Percentiles rank a stretch among this genome's conserved stretches.
Conservation (phyloP, 2,113 vertebrate genomes). For the Corapipo altera region DNA sequence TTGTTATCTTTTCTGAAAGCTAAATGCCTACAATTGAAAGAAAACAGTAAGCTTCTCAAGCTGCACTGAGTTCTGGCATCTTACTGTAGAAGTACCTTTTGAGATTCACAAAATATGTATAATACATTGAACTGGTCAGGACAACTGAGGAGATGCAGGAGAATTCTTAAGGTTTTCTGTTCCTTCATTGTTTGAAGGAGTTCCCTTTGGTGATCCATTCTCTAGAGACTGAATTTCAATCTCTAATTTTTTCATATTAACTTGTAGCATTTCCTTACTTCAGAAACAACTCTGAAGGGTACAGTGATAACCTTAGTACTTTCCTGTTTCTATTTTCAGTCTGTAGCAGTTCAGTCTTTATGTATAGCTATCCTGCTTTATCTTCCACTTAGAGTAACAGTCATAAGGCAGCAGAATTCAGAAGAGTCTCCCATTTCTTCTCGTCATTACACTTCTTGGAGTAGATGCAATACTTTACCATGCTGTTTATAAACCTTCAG, state of each 20-base stretch:
- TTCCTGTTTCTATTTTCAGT: neutral
- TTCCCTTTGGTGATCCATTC: neutral
- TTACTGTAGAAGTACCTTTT: neutral
- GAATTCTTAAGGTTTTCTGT: neutral
- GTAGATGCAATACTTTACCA: constrained; percentile 46
- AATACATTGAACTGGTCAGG: neutral
- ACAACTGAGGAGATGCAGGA: neutral
- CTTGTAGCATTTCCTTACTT: neutral
- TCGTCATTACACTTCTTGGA: constrained; percentile 44
- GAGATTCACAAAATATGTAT: neutral
- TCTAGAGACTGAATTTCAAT: neutral
- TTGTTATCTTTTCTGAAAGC: neutral
- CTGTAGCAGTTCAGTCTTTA: neutral
- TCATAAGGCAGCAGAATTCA: neutral
- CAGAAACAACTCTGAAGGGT: neutral
- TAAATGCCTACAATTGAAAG: neutral
- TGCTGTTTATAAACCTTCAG: constrained; percentile 7
- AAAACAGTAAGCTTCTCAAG: neutral
- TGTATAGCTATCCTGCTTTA: neutral
- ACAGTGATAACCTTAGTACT: neutral
- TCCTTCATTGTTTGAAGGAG: neutral
- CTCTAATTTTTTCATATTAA: neutral
- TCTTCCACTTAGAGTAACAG: constrained; percentile 32
- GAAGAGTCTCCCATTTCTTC: constrained; percentile 40
- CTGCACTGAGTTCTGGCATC: neutral